Percentiles rank a stretch among this genome's conserved stretches.
These are phyloP conservation scores for Aplidium turbinatum DNA, from an alignment of 23 tunicate genomes.

Conservation along the genomic window DNA sequence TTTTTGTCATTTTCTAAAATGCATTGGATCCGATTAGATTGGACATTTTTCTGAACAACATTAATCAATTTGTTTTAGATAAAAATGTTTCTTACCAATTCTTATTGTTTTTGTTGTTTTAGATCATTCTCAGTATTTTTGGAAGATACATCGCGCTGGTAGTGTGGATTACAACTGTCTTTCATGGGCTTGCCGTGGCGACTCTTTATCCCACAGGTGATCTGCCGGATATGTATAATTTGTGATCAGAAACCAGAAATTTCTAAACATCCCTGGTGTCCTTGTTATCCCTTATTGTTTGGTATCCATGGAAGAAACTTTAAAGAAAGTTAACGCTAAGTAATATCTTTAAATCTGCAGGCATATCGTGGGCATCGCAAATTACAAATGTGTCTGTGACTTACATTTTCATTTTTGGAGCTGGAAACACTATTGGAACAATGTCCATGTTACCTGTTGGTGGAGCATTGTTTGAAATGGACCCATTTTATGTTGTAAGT, in stretches of 20 bases:
- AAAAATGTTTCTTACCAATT: too few relatives aligned
- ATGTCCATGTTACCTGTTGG: conserved; percentile 73
- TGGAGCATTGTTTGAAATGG: conserved; percentile 64
- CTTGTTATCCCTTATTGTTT: too few relatives aligned
- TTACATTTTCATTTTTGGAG: conserved; percentile 83
- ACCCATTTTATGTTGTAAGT: conserved; percentile 84
- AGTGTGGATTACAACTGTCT: conserved; percentile 59
- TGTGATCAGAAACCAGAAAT: not conserved
- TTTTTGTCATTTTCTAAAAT: too few relatives aligned
- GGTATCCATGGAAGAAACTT: too few relatives aligned
- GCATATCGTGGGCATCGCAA: conserved; percentile 71
- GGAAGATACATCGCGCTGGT: conserved; percentile 54
- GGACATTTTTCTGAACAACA: too few relatives aligned
- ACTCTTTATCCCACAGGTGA: conserved; percentile 62
- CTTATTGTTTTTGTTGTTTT: too few relatives aligned
- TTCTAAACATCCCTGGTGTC: too few relatives aligned
- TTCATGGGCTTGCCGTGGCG: conserved; percentile 66
- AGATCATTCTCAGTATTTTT: conserved; percentile 68
- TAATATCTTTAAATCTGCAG: conserved; percentile 20
- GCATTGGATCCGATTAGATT: too few relatives aligned
- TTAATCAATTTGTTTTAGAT: too few relatives aligned
- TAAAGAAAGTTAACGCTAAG: not conserved
- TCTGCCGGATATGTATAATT: not conserved
- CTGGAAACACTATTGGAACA: conserved; percentile 84
- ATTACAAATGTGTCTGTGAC: conserved; percentile 83